These are phyloP conservation scores for Trichacis sp. DNA, from an alignment of 2,888 invertebrate genomes.

Conservation along the genomic window DNA sequence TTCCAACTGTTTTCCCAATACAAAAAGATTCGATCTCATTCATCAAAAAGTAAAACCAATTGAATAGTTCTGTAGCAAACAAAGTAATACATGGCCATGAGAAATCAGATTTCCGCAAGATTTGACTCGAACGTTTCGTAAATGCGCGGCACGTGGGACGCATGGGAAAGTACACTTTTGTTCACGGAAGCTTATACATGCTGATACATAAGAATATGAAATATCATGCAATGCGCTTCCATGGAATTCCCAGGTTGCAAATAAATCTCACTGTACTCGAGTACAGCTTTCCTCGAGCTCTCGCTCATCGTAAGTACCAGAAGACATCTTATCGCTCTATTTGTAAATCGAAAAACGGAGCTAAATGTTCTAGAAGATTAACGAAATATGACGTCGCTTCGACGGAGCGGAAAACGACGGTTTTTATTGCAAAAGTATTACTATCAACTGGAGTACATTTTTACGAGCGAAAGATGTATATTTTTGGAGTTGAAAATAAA, in stretches of 20 bases:
- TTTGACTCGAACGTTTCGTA: constrained; percentile 3
- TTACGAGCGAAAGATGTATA: no score
- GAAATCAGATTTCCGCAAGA: constrained; percentile 2
- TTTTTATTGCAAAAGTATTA: no score
- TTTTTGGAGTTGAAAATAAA: no score
- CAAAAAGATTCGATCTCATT: neutral
- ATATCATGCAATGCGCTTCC: constrained; percentile 5
- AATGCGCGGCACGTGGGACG: constrained; percentile 9
- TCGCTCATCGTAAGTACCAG: constrained; percentile 2
- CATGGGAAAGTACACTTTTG: constrained; percentile 4
- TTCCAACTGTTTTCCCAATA: no score
- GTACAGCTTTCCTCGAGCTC: constrained; percentile 1
- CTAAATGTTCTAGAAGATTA: neutral
- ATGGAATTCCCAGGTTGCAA: constrained; percentile 5
- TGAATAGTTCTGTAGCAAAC: neutral
- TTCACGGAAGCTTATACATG: constrained; percentile 4
- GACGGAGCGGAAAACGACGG: no score
- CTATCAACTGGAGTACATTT: no score
- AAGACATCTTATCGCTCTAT: constrained; percentile 3
- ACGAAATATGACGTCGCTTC: neutral
- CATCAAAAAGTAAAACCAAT: neutral
- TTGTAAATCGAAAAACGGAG: constrained; percentile 1
- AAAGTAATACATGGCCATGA: neutral
- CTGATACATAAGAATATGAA: constrained; percentile 9
- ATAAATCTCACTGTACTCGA: constrained; percentile 6